phyloP scores from a whole-genome alignment of 2,113 vertebrate species.

The Bos javanicus region DNA sequence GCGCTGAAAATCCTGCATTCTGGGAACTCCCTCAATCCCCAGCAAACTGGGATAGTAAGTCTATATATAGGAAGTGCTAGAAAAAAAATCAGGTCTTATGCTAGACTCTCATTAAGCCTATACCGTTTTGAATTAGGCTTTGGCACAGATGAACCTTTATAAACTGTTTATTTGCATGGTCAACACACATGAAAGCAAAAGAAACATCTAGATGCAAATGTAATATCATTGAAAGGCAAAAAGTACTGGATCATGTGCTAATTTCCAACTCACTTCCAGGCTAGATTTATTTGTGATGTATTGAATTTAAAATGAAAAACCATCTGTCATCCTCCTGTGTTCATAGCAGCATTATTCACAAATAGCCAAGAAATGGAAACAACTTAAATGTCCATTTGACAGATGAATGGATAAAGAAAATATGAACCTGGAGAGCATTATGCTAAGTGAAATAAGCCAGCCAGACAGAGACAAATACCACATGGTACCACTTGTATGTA shows the following conservation, averaged over 20 bases:
- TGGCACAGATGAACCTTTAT: neutral
- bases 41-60: neutral
- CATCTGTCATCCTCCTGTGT: neutral
- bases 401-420: neutral
- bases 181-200: neutral
- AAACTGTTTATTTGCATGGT: neutral
- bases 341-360: neutral
- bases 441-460: neutral
- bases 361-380: neutral
- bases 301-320: conserved; percentile 1
- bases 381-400: neutral
- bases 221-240: neutral
- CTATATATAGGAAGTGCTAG: neutral
- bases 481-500: neutral
- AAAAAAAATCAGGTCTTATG: neutral
- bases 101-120: neutral
- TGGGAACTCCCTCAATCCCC: neutral
- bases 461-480: neutral
- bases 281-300: neutral
- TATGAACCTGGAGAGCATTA: neutral
- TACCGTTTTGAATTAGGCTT: neutral
- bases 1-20: neutral
- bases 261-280: neutral
- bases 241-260: neutral
- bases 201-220: neutral